Evolutionary conservation across 2,888 invertebrate genomes (phyloP).

Genomic region (Calameuta filiformis): DNA sequence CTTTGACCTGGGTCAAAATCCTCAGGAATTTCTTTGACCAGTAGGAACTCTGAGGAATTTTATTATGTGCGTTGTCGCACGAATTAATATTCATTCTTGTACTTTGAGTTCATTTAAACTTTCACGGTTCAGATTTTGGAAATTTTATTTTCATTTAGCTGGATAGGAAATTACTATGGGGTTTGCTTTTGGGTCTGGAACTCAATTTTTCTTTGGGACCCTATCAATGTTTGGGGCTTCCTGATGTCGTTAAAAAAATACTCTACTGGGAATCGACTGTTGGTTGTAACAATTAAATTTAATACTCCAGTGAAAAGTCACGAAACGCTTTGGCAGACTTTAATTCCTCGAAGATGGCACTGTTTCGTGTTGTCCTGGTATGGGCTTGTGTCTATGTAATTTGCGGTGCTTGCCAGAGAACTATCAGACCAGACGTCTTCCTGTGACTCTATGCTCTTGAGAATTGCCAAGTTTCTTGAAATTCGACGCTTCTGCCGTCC

Average conservation of each 20-base stretch:
- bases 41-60: too few species aligned
- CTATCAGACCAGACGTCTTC: not conserved
- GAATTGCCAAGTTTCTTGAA: not conserved
- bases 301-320: not conserved
- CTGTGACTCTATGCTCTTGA: not conserved
- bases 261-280: not conserved
- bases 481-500: not conserved
- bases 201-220: not conserved
- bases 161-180: not conserved
- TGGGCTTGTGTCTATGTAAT: not conserved
- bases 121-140: too few species aligned
- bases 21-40: too few species aligned
- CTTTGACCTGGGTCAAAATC: too few species aligned
- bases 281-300: not conserved
- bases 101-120: too few species aligned
- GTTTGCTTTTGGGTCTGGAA: not conserved
- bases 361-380: not conserved
- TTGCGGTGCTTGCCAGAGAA: not conserved
- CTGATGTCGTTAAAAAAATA: not conserved
- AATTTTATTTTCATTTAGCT: not conserved
- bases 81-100: too few species aligned
- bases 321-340: not conserved
- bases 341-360: not conserved
- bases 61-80: too few species aligned
- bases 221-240: not conserved